Evolutionary conservation across 2,888 invertebrate genomes (phyloP), one percentile per base, ranked within the genome.

Genomic region (Melinopterus prodromus): DNA sequence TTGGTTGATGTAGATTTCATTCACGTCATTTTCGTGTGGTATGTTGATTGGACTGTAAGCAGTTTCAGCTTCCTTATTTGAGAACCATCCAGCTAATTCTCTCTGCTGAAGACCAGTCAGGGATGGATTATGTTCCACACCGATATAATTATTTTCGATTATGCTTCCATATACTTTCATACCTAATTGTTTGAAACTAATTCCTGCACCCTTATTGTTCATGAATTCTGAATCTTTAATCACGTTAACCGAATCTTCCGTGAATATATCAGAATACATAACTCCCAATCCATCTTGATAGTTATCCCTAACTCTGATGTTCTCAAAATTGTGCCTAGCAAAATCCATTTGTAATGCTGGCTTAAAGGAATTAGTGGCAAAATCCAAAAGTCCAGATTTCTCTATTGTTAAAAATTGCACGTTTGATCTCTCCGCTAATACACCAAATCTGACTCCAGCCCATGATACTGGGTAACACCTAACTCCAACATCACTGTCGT

Each of bases 81-180:
- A 92, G 85, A 98, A 96, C 98, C 98, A 98, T 6, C 98, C 97
- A 0, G 97, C 95, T 77, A 99, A 92, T 90, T 98, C 98, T 87
- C 97, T 91, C 89, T 98, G 98, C 86, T 97, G 95, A 2, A 93
- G 89, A 0, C 95, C 93, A 0, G 96, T 93, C 81, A 98, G 91
- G 70, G 95, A 95, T 0, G 99, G 97, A 89, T 99, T 95, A 87
- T 99, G 99, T 78, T 95, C 93, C 83, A 99, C 95, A 0, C 99
- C 99, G 70, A 97, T 95, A 79, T 94, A 92, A 88, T 99, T 99
- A 82, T 95, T 94, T 87, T 95, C 95, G 80, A 98, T 94, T 0
- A 91, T 90, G 6, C 96, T 95, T 80, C 95, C 95, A 79, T 93
- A 92, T 35, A 98, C 92, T 87, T 93, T 94, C 26, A 97, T 90